Evolutionary conservation across 2,113 vertebrate genomes (phyloP), one percentile per base, ranked within the genome.

Genomic region (Lucifuga dentata): DNA sequence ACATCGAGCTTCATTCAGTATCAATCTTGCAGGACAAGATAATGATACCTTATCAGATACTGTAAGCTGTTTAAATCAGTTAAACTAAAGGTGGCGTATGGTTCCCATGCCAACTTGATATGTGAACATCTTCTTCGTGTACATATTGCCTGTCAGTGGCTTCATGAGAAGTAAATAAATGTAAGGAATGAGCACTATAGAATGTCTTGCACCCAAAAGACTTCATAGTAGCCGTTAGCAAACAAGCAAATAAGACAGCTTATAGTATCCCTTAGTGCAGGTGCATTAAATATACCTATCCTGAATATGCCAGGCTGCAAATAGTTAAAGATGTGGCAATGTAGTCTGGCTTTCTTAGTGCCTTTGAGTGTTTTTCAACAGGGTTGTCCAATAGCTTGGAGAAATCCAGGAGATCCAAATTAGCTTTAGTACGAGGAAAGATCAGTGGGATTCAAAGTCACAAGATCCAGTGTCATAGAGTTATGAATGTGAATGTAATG

Each of bases 271-370:
- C 71, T 70, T 20, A 76, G 80, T 69, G 75, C 70, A 84, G 83
- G 65, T 52, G 63, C 72, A 63, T 80, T 71, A 24, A 74, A 62
- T 50, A 50, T 21, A 65, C 56, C 45, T 61, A 64, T 77, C 55
- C 83, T 57, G 80, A 90, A 76, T 77, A 76, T 5, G 73, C 84
- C 88, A 86, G 88, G 81, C 90, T 88, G 77, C 76, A 80, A 40
- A 50, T 71, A 63, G 73, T 82, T 33, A 40, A 74, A 79, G 73
- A 75, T 52, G 65, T 68, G 83, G 81, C 60, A 53, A 67, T 57
- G 82, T 86, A 62, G 84, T 90, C 89, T 87, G 86, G 86, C 87
- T 88, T 89, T 86, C 84, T 85, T 90, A 92, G 93, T 93, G 93
- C 93, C 93, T 93, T 92, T 89, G 86, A 88, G 78, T 83, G 86